Base-by-base conservation (phyloP, 2,113 vertebrate species). In the Procavia capensis region DNA sequence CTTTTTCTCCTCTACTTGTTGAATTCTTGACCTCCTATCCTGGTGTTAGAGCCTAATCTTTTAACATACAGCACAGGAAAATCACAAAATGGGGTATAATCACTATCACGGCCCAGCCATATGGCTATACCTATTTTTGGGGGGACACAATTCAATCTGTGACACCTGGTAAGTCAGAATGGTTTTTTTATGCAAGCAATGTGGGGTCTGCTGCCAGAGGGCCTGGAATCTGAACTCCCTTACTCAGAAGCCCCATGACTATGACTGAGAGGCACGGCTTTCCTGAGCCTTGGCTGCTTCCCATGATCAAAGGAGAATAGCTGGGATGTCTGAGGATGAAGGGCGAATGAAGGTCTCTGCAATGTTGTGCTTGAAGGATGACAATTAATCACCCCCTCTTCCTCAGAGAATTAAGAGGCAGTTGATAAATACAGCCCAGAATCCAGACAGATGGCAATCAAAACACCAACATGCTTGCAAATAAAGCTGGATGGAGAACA, bases 391-490 rank as follows among this genome's bases (percentile, higher is more conserved):
- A 1, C 59, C 61, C 75, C 24, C 4, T 85, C 66, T 36, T 64
- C 83, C 13, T 87, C 3, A 10, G 43, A 75, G 92, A 70, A 14
- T 63, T 87, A 36, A 50, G 59, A 85, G 50, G 54, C 64, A 72
- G 17, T n/a, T 6, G 78, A 57, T 47, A 43, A 47, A 43, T 88
- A 72, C 41, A 63, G 36, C 72, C 70, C 59, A 66, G 57, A 90
- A 85, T 85, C 87, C 89, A 78, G 90, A 92, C 92, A 93, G 83
- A 84, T 47, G 72, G 92, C 61, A 14, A 6, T 95, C 41, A 90
- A 10, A 75, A n/a, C 61, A 57, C 29, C 36, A 16, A 27, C 39
- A 36, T 82, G 27, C 25, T 87, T 50, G 25, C 22, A 74, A 36
- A 64, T 43, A 66, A 50, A 95, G 63, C 11, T 36, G 6, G 45